Base-by-base conservation (phyloP, 2,113 vertebrate species). In the Dicaeum eximium region DNA sequence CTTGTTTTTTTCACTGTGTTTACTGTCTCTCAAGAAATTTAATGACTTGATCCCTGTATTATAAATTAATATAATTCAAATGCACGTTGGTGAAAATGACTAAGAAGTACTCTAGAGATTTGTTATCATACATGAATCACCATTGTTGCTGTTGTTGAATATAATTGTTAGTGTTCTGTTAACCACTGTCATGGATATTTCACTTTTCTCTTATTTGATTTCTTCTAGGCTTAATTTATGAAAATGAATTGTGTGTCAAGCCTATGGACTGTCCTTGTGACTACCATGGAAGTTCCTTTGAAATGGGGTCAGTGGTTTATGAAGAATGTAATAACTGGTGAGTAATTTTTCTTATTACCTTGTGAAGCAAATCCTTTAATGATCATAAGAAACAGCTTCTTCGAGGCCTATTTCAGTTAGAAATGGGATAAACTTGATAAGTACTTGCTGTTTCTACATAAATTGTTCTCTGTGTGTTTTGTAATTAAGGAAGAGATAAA, bases 291-390 rank as follows among this genome's bases (percentile, higher is more conserved):
- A 98, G 94, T 93, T 79, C 97, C 79, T 98, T 98, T 88, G 97
- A 98, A 1, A 97, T 97, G 20, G 99, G 99, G 61, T 98, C 99
- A 38, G 98, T 97, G 44, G 97, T 99, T 96, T 98, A 98, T 90
- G 99, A 99, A 78, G 98, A 99, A 75, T 99, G 99, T 96, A 99
- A 99, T 95, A 98, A 98, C 95, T 99, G 99, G 99, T 99, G 44
- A 57, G 97, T 98, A 79, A 33, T 24, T 73, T 84, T 75, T 40
- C 11, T 54, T 79, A 25, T 22, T 51, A 8, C 1, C 0, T 7
- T 61, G 18, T 73, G 25, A 11, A 58, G 21, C n/a, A 40, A 56
- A 56, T 80, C 9, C 5, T 75, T 56, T 86, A 15, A 13, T 48
- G 25, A n/a, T 71, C 6, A 16, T 18, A 11, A 56, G 11, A 56